phyloP scores from a whole-genome alignment of 2,888 invertebrate species.

The Perdita meconis region DNA sequence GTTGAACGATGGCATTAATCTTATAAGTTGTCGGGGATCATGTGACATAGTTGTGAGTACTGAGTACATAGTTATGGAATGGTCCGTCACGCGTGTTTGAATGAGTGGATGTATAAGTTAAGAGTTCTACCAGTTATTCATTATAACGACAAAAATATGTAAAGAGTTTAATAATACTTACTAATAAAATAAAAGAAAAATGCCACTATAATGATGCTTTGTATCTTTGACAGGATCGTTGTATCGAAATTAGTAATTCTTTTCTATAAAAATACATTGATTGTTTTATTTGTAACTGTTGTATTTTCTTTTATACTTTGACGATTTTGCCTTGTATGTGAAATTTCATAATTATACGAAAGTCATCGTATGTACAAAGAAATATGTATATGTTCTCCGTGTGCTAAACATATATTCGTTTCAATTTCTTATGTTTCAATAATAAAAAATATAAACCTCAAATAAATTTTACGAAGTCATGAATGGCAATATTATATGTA shows the following conservation, averaged over 20 bases:
- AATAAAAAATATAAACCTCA: neutral
- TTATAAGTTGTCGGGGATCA: conserved; percentile 74
- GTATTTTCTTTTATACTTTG: conserved; percentile 96
- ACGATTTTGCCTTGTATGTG: conserved; percentile 89
- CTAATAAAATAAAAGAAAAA: conserved; percentile 77
- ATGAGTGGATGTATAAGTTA: conserved; percentile 78
- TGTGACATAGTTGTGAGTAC: conserved; percentile 72
- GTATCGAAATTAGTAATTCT: neutral
- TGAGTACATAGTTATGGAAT: conserved; percentile 75
- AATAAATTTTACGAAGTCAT: too few species aligned
- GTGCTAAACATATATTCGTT: too few species aligned
- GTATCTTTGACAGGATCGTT: conserved; percentile 22
- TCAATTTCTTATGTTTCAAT: conserved; percentile 66
- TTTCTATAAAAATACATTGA: conserved; percentile 2
- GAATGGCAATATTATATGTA: too few species aligned
- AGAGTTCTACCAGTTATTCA: conserved; percentile 80
- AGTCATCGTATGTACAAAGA: too few species aligned
- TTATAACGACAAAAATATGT: conserved; percentile 80
- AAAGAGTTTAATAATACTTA: conserved; percentile 82
- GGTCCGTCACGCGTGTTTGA: conserved; percentile 76
- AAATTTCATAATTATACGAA: too few species aligned
- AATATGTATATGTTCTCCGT: too few species aligned
- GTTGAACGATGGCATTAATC: conserved; percentile 62
- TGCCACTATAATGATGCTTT: conserved; percentile 56
- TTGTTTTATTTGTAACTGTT: neutral